Evolutionary conservation across 2,888 invertebrate species (phyloP).

Genomic region (Hypselothyrea guttata): DNA sequence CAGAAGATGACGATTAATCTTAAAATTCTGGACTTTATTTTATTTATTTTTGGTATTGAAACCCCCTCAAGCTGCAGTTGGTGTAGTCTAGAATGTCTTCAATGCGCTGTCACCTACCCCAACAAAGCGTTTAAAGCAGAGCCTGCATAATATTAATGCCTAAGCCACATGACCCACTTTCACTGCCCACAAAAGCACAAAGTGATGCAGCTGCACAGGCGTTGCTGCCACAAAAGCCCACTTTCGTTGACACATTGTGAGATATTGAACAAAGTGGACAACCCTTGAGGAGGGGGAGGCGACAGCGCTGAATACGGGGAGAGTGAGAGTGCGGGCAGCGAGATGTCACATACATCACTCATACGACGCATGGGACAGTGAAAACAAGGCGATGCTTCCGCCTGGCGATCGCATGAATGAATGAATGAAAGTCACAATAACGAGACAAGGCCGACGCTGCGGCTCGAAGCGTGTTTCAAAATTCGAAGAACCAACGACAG

Average conservation of each 20-base stretch:
- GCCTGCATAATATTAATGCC: not conserved
- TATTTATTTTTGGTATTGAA: no score
- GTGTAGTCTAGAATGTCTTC: no score
- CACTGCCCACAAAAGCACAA: conserved; percentile 39
- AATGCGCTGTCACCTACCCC: conserved; percentile 49
- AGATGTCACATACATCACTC: conserved; percentile 62
- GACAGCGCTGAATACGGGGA: not conserved
- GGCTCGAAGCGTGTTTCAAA: conserved; percentile 54
- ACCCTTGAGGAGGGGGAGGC: conserved; percentile 41
- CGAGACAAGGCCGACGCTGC: conserved; percentile 55
- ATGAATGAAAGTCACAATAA: conserved; percentile 43
- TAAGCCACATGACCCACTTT: conserved; percentile 60
- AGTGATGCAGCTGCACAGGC: conserved; percentile 38
- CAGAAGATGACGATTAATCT: no score
- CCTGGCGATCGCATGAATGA: conserved; percentile 16
- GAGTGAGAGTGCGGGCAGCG: conserved; percentile 3
- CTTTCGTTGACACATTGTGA: conserved; percentile 52
- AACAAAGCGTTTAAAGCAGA: conserved; percentile 35
- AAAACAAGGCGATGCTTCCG: conserved; percentile 49
- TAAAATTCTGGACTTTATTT: no score
- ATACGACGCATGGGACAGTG: conserved; percentile 52
- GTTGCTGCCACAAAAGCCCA: conserved; percentile 16
- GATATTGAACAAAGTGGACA: conserved; percentile 55
- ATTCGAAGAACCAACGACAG: conserved; percentile 39
- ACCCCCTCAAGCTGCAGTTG: no score